These are phyloP conservation scores for Equus przewalskii DNA, from an alignment of 2,113 vertebrate genomes.

Conservation along the genomic window DNA sequence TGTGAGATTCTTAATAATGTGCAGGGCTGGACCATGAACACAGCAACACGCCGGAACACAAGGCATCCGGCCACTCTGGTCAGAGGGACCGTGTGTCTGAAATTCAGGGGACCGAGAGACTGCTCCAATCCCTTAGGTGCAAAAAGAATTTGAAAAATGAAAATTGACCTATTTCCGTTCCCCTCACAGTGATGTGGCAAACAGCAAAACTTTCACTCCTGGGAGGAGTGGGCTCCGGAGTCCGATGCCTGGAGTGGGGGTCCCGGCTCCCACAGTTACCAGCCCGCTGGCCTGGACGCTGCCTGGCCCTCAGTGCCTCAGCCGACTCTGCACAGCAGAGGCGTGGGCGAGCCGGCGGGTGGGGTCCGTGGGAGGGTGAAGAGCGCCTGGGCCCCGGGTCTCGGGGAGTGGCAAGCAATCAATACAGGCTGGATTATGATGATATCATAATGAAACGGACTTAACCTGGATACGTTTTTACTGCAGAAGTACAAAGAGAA, in stretches of 20 bases:
- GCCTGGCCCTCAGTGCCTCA: background rate
- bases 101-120: background rate
- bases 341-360: too few relatives aligned
- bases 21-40: background rate
- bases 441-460: background rate
- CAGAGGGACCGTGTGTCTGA: accelerated
- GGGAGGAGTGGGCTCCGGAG: background rate
- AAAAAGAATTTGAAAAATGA: background rate
- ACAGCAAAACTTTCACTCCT: background rate
- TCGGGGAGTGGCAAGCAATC: background rate
- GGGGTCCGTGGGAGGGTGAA: background rate
- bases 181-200: background rate
- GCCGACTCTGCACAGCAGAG: background rate
- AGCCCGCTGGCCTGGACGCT: accelerated
- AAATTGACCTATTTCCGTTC: conserved; percentile 37
- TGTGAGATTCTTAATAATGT: background rate
- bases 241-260: background rate
- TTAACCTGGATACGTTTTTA: conserved; percentile 18
- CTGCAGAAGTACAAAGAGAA: background rate
- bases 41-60: background rate
- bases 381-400: background rate
- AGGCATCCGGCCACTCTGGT: background rate
- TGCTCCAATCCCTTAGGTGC: background rate
- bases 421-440: background rate
- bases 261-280: background rate